Base-by-base conservation (phyloP, 2,113 vertebrate species). In the Taxidea taxus region DNA sequence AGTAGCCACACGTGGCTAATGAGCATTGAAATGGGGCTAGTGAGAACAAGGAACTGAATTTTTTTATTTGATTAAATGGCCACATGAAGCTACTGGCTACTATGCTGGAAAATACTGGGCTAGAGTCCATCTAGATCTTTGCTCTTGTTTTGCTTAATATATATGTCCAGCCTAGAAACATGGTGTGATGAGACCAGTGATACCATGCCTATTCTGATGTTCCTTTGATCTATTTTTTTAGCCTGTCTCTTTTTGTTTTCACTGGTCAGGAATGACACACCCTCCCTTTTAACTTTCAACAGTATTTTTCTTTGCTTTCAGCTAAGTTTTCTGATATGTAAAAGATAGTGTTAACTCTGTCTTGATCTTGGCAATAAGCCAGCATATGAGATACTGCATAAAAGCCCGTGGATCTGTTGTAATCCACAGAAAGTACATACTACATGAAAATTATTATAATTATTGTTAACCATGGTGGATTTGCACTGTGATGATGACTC, bases 301-400 rank as follows among this genome's bases (percentile, higher is more conserved):
- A 81, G 6, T 89, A 85, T 39, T 84, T 54, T 58, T 91, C 56
- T 96, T 88, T 91, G 95, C 64, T 91, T 25, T 91, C 42, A 88
- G 77, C 62, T 88, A 78, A 84, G 3, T 89, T 94, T 94, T 92
- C 84, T 94, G 85, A 85, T 74, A 29, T 88, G 68, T 86, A 39
- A 95, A 89, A 70, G 56, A 4, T 78, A 84, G 11, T 47, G 13
- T 80, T 93, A 87, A 77, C 20, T 58, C n/a, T 96, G 44, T 84
- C 78, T 77, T 80, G 54, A 84, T 92, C 84, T 96, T 81, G 20
- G 74, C 56, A 75, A 8, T 85, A 89, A 96, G 66, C 37, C 56
- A 75, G 51, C 80, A 86, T 62, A 86, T 86, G 54, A 83, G 47
- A 70, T 87, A 54, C 66, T 91, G 7, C 51, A 37, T 58, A 25